phyloP scores from a whole-genome alignment of 2,113 vertebrate species.

The Tetrao urogallus region DNA sequence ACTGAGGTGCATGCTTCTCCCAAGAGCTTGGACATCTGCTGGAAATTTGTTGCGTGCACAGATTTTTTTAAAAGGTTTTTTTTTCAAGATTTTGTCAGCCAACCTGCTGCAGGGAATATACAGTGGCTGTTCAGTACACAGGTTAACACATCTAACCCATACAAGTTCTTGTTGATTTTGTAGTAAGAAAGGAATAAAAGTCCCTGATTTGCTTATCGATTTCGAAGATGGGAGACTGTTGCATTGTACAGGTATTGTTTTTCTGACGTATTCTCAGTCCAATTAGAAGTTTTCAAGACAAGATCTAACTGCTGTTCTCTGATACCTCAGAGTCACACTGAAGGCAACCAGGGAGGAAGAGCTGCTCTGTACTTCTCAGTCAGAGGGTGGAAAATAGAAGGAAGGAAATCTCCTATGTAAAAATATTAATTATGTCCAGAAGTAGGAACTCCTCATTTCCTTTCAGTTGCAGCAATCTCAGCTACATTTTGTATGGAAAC shows the following conservation, averaged over 20 bases:
- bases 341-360: background rate
- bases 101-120: rapidly evolving
- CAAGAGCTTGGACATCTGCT: no score
- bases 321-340: background rate
- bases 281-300: background rate
- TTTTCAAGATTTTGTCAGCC: background rate
- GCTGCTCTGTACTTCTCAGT: background rate
- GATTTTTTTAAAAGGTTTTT: background rate
- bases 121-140: background rate
- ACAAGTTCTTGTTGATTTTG: background rate
- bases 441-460: background rate
- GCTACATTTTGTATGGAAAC: background rate
- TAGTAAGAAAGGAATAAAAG: background rate
- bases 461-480: background rate
- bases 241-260: background rate
- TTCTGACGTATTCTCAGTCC: background rate
- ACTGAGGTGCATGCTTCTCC: background rate
- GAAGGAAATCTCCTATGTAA: background rate
- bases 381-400: background rate
- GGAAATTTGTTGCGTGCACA: background rate
- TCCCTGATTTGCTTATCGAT: background rate
- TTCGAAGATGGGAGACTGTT: background rate
- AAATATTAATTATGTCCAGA: background rate
- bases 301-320: background rate
- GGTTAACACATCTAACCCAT: background rate